Percentiles rank a stretch among this genome's conserved stretches.
phyloP scores from a whole-genome alignment of 1,140 invertebrate genomes.

The Pectinophora gossypiella region DNA sequence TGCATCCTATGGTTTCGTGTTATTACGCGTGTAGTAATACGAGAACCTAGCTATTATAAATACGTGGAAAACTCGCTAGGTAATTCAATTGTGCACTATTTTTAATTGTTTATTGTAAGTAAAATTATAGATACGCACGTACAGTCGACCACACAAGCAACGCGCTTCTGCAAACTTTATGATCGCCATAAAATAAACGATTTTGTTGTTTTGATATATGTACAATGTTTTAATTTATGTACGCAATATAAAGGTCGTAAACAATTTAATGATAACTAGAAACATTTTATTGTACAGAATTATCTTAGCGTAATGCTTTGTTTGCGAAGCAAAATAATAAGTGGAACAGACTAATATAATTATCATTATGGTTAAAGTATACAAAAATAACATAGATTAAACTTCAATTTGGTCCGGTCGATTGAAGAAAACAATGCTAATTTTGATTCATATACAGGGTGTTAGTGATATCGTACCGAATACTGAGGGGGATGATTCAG shows the following conservation, averaged over 20 bases:
- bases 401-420: too few species aligned
- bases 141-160: neutral
- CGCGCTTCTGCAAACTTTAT: neutral
- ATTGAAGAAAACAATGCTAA: too few species aligned
- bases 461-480: too few species aligned
- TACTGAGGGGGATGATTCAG: too few species aligned
- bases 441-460: too few species aligned
- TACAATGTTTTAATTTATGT: neutral
- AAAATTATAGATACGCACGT: neutral
- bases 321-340: too few species aligned
- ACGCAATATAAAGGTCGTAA: neutral
- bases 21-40: neutral
- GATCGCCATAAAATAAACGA: neutral
- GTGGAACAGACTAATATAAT: too few species aligned
- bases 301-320: too few species aligned
- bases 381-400: too few species aligned
- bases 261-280: neutral
- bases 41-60: too few species aligned
- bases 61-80: neutral
- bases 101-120: neutral
- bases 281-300: neutral
- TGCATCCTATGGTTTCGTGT: neutral
- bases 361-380: too few species aligned
- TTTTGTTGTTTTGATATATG: neutral
- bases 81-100: neutral